phyloP scores from a whole-genome alignment of 2,888 invertebrate species.

The Carabus problematicus region DNA sequence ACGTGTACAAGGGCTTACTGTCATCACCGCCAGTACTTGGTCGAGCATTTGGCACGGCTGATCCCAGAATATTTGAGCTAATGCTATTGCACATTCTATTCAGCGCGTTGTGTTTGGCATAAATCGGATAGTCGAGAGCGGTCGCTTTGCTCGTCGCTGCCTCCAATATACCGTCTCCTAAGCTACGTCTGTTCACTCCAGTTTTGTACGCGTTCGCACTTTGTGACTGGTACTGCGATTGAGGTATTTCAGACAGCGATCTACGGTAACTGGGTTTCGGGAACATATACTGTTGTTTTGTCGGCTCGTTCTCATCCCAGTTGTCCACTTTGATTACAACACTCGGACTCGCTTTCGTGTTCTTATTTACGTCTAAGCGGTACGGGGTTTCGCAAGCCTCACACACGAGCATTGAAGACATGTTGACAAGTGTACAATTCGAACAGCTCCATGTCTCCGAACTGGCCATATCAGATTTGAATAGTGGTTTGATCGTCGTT shows the following conservation, averaged over 20 bases:
- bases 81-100: slow-evolving; percentile 38
- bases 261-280: slow-evolving; percentile 60
- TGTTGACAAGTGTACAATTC: slow-evolving; percentile 79
- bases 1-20: slow-evolving; percentile 53
- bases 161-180: slow-evolving; percentile 53
- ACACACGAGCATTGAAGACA: slow-evolving; percentile 70
- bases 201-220: slow-evolving; percentile 50
- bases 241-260: slow-evolving; percentile 60
- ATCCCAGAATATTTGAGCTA: slow-evolving; percentile 40
- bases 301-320: slow-evolving; percentile 58
- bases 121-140: slow-evolving; percentile 44
- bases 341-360: slow-evolving; percentile 57
- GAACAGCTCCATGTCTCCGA: slow-evolving; percentile 72
- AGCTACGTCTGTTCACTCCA: slow-evolving; percentile 55
- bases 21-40: slow-evolving; percentile 32
- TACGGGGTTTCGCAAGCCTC: slow-evolving; percentile 77
- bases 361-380: slow-evolving; percentile 57
- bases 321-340: slow-evolving; percentile 61
- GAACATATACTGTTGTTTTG: slow-evolving; percentile 45
- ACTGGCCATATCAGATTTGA: slow-evolving; percentile 16
- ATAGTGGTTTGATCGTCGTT: background rate
- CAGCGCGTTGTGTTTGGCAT: slow-evolving; percentile 34
- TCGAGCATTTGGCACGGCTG: slow-evolving; percentile 33
- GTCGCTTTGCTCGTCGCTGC: slow-evolving; percentile 55
- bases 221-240: slow-evolving; percentile 49